Evolutionary conservation across 2,113 vertebrate genomes (phyloP).

Genomic region (Alligator mississippiensis): DNA sequence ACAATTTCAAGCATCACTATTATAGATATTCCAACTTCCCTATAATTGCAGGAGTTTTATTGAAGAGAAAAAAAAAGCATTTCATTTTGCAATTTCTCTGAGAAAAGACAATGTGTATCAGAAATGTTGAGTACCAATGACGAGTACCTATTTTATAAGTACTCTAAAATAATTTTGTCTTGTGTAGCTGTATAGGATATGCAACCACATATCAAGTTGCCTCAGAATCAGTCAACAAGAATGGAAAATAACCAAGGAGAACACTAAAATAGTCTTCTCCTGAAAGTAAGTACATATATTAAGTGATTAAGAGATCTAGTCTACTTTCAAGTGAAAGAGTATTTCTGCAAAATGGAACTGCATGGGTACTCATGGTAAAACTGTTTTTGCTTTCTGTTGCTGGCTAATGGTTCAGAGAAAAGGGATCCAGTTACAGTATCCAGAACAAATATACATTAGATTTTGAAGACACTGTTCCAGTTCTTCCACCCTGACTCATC

Average conservation of each 20-base stretch:
- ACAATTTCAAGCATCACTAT: background rate
- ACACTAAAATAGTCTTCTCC: background rate
- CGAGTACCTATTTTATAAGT: background rate
- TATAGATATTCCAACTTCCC: background rate
- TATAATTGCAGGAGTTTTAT: background rate
- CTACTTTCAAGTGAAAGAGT: background rate
- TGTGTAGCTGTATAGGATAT: background rate
- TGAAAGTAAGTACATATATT: background rate
- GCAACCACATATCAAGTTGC: accelerated
- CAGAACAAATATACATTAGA: background rate
- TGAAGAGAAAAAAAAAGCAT: background rate
- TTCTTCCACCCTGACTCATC: background rate
- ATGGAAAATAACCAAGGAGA: background rate
- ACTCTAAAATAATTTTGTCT: background rate
- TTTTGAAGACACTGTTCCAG: background rate
- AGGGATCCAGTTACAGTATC: background rate
- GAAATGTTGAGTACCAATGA: background rate
- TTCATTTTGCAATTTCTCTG: background rate
- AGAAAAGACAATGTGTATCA: background rate
- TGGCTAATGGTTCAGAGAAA: background rate
- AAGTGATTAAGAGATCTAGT: background rate
- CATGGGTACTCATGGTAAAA: background rate
- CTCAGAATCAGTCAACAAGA: background rate
- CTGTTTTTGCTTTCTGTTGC: background rate
- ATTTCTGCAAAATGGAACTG: background rate